Base-by-base conservation (phyloP, 2,797 vertebrate species). In the Streptopelia turtur region DNA sequence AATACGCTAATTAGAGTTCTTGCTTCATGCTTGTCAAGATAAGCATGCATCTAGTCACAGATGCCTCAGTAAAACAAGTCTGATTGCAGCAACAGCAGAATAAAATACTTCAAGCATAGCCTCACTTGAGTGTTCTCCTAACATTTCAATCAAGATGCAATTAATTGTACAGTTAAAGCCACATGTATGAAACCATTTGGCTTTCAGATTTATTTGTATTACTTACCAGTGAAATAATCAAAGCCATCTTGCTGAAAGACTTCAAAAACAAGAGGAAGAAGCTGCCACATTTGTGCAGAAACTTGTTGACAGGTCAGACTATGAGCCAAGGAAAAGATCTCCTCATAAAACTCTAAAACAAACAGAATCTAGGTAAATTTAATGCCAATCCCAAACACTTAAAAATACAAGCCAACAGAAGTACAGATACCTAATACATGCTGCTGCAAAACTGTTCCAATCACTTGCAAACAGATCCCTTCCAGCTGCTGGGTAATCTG, bases 231-330 rank as follows among this genome's bases (percentile, higher is more conserved):
- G 97, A 99, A 99, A 97, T 99, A 99, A 98, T 99, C 99, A 98
- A 99, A 99, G 77, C 99, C 99, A 96, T 99, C 99, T 96, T 99
- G 99, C 96, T 99, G 99, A 98, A 99, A 99, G 96, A 99, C 99
- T 97, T 99, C 99, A 94, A 99, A 99, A 79, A 99, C 99, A 75
- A 99, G 98, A 52, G 99, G 99, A 93, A 99, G 98, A 77, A 99
- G 99, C 94, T 99, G 99, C 99, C 99, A 99, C 99, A 99, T 99
- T 96, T 99, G 99, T 90, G 98, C 98, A 33, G 99, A 99, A 85
- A 99, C 99, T 98, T 99, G 99, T 84, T 99, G 99, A 98, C 99
- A 99, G 16, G 99, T 99, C 97, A 99, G 98, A 97, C 99, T 99
- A 95, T 99, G 99, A 89, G 99, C 99, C 98, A 99, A 97, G 37